A percentile compares a stretch with the other conserved stretches of the same genome.
These are phyloP conservation scores for Galerucella pusilla DNA, from an alignment of 2,888 invertebrate species.

Conservation along the genomic window DNA sequence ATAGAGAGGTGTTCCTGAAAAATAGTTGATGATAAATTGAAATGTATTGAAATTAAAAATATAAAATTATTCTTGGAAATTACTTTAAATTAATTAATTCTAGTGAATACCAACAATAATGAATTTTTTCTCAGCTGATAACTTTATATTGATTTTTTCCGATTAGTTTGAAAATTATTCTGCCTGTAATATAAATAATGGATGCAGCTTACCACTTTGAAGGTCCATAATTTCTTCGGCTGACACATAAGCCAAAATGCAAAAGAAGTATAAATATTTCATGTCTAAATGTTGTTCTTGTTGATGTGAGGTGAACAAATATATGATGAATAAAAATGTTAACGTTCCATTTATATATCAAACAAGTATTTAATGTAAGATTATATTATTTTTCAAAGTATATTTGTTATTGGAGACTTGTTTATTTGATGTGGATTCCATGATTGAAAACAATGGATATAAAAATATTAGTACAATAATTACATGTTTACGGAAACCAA, in stretches of 20 bases:
- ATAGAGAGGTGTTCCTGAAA: neutral
- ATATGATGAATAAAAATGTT: neutral
- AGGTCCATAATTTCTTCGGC: neutral
- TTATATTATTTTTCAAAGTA: neutral
- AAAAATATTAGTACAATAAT: neutral
- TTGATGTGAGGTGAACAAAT: neutral
- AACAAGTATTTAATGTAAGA: neutral
- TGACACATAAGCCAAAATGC: slow-evolving; percentile 9
- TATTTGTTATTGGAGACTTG: neutral
- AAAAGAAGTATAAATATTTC: slow-evolving; percentile 11
- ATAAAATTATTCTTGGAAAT: no score
- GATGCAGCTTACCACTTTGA: neutral
- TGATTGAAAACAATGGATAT: neutral
- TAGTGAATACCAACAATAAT: no score
- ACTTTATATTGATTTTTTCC: no score
- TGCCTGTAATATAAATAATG: neutral
- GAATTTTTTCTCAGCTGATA: no score
- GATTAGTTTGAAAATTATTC: no score
- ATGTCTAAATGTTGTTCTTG: slow-evolving; percentile 2
- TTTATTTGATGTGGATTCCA: neutral
- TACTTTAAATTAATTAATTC: no score
- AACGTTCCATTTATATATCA: neutral
- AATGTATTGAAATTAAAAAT: no score
- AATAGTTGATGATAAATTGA: neutral
- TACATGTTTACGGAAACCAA: neutral